phyloP scores from a whole-genome alignment of 2,113 vertebrate genomes.

The Pholis gunnellus region DNA sequence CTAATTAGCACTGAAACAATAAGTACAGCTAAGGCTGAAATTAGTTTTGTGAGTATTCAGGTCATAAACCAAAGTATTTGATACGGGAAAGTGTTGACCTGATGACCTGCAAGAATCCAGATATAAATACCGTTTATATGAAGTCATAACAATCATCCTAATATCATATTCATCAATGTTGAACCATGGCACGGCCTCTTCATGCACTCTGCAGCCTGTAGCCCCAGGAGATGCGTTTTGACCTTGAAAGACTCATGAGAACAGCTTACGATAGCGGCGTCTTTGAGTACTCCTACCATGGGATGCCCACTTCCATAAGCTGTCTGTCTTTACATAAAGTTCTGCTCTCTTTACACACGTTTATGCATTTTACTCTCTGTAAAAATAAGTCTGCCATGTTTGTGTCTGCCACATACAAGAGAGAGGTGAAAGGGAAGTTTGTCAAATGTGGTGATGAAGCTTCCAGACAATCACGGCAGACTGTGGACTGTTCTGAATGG shows the following conservation, averaged over 20 bases:
- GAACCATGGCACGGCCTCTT: neutral
- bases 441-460: neutral
- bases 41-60: neutral
- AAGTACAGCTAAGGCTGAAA: too few species aligned
- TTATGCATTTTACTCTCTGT: neutral
- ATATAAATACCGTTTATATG: neutral
- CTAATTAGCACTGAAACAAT: too few species aligned
- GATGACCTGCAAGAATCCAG: neutral
- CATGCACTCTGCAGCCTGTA: neutral
- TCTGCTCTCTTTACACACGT: neutral
- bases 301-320: neutral
- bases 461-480: neutral
- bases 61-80: neutral
- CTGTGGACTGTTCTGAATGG: neutral
- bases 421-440: neutral
- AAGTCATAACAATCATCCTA: neutral
- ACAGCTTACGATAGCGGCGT: neutral
- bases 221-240: neutral
- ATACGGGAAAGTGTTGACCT: neutral
- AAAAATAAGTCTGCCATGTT: neutral
- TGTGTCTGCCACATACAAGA: neutral
- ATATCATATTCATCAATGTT: neutral
- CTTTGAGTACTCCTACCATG: neutral
- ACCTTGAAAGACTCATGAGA: slow-evolving; percentile 11
- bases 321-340: neutral